These are phyloP conservation scores for Drosophila arawakana DNA, from an alignment of 1,140 invertebrate genomes.

Conservation along the genomic window DNA sequence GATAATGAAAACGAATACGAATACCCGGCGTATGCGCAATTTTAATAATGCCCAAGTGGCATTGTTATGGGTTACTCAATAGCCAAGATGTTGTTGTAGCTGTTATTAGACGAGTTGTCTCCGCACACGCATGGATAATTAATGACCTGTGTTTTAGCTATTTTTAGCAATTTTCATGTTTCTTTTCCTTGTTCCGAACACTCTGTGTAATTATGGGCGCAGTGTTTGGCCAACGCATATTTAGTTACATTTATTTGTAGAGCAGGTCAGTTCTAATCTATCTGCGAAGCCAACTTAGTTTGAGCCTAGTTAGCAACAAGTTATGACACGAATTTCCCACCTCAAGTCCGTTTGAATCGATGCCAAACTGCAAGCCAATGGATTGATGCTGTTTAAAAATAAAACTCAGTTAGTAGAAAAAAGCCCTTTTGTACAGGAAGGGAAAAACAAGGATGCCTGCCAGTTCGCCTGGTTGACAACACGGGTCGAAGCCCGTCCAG, in stretches of 20 bases:
- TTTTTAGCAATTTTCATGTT: slow-evolving; percentile 14
- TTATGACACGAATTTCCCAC: background rate
- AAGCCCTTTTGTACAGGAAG: slow-evolving; percentile 17
- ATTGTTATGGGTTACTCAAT: slow-evolving; percentile 15
- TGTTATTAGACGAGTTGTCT: slow-evolving; percentile 37
- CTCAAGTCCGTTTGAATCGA: slow-evolving; percentile 11
- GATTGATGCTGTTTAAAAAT: slow-evolving; percentile 34
- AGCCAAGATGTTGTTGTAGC: slow-evolving; percentile 10
- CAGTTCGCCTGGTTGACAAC: slow-evolving; percentile 1
- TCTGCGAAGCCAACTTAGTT: background rate
- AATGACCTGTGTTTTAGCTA: slow-evolving; percentile 43
- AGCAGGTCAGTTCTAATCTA: slow-evolving; percentile 23
- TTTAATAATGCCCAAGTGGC: slow-evolving; percentile 65
- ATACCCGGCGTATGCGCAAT: slow-evolving; percentile 64
- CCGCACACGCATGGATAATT: slow-evolving; percentile 52
- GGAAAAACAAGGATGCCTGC: background rate
- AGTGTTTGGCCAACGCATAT: slow-evolving; percentile 4
- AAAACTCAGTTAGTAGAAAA: slow-evolving; percentile 1
- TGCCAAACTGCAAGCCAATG: slow-evolving; percentile 9
- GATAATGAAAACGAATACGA: background rate
- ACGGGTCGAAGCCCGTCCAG: too few relatives aligned
- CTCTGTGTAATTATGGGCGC: slow-evolving; percentile 47
- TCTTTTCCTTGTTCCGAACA: slow-evolving; percentile 10
- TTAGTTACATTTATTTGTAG: slow-evolving; percentile 12
- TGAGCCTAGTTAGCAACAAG: background rate